These are phyloP conservation scores for Aradus depressus DNA, from an alignment of 2,888 invertebrate species.

Conservation along the genomic window DNA sequence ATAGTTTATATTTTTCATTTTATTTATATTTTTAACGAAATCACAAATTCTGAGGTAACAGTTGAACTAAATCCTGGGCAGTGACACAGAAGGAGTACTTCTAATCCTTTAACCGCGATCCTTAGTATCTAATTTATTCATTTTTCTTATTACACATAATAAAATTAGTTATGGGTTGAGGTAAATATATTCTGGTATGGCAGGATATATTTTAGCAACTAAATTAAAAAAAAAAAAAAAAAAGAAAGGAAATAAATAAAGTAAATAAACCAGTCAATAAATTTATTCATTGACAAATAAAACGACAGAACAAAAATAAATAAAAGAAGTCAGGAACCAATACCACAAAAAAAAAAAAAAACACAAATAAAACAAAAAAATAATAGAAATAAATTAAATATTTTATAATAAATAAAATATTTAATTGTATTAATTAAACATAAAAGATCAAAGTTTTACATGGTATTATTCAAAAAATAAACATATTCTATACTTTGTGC, in stretches of 20 bases:
- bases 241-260: constrained; percentile 6
- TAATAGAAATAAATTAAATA: constrained; percentile 17
- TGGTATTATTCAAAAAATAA: too few species aligned
- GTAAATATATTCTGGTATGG: constrained; percentile 25
- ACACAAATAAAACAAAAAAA: too few species aligned
- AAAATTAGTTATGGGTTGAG: constrained; percentile 17
- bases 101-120: constrained; percentile 12
- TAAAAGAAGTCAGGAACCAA: constrained; percentile 29
- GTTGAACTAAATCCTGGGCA: constrained; percentile 27
- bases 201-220: background rate
- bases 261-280: background rate
- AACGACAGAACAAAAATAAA: constrained; percentile 23
- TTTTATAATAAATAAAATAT: background rate
- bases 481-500: too few species aligned
- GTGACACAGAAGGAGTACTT: constrained; percentile 19
- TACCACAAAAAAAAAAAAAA: constrained; percentile 26
- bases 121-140: constrained; percentile 1
- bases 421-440: too few species aligned
- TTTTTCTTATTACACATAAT: constrained; percentile 2
- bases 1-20: constrained; percentile 3
- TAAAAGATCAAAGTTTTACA: too few species aligned
- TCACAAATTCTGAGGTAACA: constrained; percentile 28
- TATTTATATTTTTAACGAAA: constrained; percentile 22
- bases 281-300: constrained; percentile 20
- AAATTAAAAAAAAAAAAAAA: background rate